Conservation (phyloP, 2,797 vertebrate species). For the Oreochromis mossambicus region DNA sequence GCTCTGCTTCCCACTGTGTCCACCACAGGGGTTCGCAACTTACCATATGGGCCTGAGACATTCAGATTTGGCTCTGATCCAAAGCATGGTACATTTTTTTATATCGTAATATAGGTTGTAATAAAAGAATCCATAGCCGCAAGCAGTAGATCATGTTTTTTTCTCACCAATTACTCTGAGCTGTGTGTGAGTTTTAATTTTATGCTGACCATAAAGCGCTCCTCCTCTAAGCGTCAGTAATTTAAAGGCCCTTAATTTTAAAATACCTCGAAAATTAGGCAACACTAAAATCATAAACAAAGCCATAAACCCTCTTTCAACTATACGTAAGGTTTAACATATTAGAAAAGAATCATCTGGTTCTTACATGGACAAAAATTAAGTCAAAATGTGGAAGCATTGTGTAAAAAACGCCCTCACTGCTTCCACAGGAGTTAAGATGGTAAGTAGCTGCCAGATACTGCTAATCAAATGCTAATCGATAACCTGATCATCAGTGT, state of each 20-base stretch:
- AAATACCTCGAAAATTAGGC: background rate
- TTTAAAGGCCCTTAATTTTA: background rate
- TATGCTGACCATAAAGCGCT: background rate
- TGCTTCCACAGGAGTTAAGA: background rate
- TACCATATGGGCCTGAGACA: constrained; percentile 67
- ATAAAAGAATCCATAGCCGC: background rate
- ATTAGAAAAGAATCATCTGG: background rate
- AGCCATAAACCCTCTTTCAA: background rate
- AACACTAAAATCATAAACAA: background rate
- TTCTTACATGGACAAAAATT: background rate
- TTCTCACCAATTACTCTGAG: background rate
- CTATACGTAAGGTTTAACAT: background rate
- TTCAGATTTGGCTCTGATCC: constrained; percentile 13
- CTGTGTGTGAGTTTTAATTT: background rate
- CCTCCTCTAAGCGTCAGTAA: background rate
- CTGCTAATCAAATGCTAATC: background rate
- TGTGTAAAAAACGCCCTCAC: background rate
- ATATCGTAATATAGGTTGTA: background rate
- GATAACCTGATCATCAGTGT: background rate
- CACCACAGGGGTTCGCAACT: constrained; percentile 39
- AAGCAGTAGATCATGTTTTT: rapidly evolving
- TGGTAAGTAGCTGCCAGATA: background rate
- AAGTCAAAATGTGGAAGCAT: background rate
- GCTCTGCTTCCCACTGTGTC: constrained; percentile 63
- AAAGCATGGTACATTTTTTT: background rate